These are phyloP conservation scores for Carollia perspicillata DNA, from an alignment of 2,113 vertebrate genomes.

Conservation along the genomic window DNA sequence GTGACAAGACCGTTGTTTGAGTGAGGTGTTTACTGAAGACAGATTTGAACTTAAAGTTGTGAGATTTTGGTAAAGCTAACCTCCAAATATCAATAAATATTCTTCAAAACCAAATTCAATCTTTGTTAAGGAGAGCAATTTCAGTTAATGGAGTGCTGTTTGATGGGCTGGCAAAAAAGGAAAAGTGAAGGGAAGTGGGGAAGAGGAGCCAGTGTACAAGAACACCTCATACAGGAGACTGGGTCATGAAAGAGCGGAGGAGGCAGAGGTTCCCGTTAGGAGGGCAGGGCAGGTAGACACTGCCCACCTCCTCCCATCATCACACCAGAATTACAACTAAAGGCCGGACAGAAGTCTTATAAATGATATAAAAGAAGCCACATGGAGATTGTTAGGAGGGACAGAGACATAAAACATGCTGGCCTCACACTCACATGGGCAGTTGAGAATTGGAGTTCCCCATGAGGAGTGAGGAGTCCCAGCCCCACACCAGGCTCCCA, in stretches of 20 bases:
- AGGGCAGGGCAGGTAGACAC: background rate
- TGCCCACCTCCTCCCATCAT: background rate
- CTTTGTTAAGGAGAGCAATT: background rate
- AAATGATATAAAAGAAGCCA: background rate
- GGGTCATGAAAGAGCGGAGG: background rate
- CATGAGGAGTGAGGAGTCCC: background rate
- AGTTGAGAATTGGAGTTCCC: background rate
- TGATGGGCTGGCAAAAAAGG: background rate
- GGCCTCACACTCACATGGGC: background rate
- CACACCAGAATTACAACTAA: background rate
- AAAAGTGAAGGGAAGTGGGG: background rate
- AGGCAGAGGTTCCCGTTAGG: background rate
- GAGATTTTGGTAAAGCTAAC: background rate
- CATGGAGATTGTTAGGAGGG: background rate
- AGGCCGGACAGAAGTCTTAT: background rate
- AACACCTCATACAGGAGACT: background rate
- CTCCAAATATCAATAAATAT: background rate
- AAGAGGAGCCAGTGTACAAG: background rate
- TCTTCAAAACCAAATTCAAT: background rate
- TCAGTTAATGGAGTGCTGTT: background rate
- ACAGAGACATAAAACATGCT: background rate
- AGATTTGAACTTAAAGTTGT: background rate
- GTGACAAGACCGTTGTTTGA: background rate
- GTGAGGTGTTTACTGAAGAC: background rate
- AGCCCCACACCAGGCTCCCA: background rate